Evolutionary conservation across 2,113 vertebrate species (phyloP).

Genomic region (Protobothrops mucrosquamatus): DNA sequence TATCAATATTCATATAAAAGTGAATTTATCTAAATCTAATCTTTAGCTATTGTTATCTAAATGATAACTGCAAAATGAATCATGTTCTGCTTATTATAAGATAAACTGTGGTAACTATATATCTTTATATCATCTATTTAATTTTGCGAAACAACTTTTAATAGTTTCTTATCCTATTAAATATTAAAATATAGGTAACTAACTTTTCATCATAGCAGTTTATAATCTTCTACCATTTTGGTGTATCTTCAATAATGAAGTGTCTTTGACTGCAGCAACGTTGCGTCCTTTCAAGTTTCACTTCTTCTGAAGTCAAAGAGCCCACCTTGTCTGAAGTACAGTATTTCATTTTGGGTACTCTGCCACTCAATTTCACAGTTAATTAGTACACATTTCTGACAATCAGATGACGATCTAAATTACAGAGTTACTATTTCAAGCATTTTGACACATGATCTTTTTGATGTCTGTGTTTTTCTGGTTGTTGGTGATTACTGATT

Average conservation of each 20-base stretch:
- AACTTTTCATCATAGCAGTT: neutral
- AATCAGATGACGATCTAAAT: constrained; percentile 7
- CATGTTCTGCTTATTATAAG: neutral
- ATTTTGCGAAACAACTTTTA: neutral
- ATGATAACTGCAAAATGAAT: neutral
- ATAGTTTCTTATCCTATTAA: neutral
- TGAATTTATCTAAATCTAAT: neutral
- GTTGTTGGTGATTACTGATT: neutral
- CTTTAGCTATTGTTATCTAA: neutral
- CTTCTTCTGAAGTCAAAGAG: constrained; percentile 22
- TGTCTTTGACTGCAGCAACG: neutral
- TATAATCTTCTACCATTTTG: neutral
- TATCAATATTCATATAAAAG: neutral
- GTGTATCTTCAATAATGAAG: neutral
- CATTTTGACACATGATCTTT: neutral
- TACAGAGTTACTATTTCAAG: neutral
- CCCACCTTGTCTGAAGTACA: constrained; percentile 5
- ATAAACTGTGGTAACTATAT: neutral
- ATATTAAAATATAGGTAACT: constrained; percentile 20
- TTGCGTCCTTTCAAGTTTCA: constrained; percentile 13
- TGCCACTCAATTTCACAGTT: constrained; percentile 9
- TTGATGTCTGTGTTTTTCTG: neutral
- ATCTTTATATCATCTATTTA: neutral
- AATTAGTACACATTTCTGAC: constrained; percentile 11
- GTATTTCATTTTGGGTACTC: constrained; percentile 17